Percentiles rank a stretch among this genome's conserved stretches.
Conservation (phyloP, 2,113 vertebrate genomes). For the Chrysochloris asiatica region DNA sequence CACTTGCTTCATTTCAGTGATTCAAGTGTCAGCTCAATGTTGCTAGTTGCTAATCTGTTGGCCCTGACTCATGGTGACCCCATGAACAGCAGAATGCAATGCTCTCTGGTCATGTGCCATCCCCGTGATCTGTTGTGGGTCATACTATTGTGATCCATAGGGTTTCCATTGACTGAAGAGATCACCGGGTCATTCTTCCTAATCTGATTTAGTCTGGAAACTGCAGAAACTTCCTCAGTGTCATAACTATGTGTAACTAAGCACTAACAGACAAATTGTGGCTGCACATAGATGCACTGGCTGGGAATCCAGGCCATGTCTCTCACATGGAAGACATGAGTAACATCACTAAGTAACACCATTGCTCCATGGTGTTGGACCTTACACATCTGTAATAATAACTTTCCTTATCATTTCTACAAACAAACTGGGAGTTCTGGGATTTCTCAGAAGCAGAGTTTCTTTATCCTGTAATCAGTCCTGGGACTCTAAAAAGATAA, state of each 20-base stretch:
- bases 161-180: background rate
- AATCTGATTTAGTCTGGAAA: background rate
- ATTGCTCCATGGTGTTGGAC: background rate
- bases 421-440: background rate
- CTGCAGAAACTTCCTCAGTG: background rate
- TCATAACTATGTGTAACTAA: background rate
- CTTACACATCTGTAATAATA: background rate
- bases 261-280: background rate
- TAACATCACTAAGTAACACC: background rate
- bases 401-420: background rate
- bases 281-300: background rate
- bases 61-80: background rate
- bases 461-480: background rate
- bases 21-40: background rate
- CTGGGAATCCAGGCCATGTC: background rate
- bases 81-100: background rate
- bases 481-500: background rate
- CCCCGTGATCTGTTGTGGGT: background rate
- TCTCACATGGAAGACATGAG: background rate
- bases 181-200: background rate
- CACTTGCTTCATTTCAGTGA: background rate
- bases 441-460: conserved; percentile 9
- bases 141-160: background rate
- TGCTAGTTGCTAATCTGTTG: background rate
- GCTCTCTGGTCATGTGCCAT: background rate